Conservation (phyloP, 2,113 vertebrate species). For the Pachyramphus minor region DNA sequence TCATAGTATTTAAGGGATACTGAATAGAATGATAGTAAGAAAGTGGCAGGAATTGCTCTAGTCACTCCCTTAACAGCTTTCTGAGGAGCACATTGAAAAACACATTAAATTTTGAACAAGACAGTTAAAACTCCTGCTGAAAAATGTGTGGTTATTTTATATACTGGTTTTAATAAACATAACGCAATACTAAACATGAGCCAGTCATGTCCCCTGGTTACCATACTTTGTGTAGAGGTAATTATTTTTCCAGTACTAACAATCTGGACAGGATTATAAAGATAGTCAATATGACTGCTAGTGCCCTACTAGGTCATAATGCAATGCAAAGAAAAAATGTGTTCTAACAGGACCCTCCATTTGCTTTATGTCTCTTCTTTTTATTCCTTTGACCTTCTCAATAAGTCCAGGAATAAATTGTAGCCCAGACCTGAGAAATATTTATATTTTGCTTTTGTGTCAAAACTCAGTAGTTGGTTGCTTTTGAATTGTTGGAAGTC, state of each 20-base stretch:
- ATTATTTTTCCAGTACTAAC: background rate
- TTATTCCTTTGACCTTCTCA: background rate
- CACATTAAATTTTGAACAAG: background rate
- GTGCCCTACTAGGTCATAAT: background rate
- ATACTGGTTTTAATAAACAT: background rate
- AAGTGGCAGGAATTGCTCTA: constrained; percentile 6
- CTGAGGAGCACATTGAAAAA: background rate
- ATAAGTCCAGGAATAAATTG: background rate
- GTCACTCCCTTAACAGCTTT: background rate
- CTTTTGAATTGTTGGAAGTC: background rate
- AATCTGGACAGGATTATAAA: background rate
- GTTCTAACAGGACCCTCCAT: background rate
- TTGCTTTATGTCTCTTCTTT: background rate
- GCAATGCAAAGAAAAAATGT: background rate
- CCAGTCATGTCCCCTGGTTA: background rate
- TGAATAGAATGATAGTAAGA: background rate
- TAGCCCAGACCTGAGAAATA: background rate
- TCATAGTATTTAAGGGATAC: background rate
- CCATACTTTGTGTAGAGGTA: background rate
- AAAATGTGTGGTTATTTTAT: background rate
- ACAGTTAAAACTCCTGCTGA: background rate
- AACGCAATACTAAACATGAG: background rate
- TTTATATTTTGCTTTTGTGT: background rate
- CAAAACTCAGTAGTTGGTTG: background rate
- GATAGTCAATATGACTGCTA: background rate